Percentiles rank a stretch among this genome's conserved stretches.
Evolutionary conservation across 1,140 invertebrate species (phyloP).

Genomic region (Ceratina australensis): DNA sequence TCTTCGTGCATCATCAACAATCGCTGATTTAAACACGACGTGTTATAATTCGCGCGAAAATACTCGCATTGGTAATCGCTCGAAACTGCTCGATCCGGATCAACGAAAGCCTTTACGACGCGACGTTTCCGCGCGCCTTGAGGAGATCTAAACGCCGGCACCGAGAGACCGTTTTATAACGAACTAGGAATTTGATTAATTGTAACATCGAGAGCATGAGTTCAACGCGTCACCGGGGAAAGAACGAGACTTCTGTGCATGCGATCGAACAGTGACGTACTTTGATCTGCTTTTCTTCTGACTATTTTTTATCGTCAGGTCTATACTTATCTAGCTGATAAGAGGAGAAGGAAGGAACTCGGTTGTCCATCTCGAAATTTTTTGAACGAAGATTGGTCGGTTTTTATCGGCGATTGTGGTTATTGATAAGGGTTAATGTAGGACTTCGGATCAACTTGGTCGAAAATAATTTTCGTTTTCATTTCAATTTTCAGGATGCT

Average conservation of each 20-base stretch:
- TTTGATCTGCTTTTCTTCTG: slow-evolving; percentile 21
- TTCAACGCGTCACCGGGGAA: neutral
- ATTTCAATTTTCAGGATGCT: too few relatives aligned
- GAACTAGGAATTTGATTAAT: too few relatives aligned
- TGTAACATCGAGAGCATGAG: neutral
- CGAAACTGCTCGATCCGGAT: neutral
- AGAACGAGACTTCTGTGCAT: neutral
- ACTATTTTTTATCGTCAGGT: neutral
- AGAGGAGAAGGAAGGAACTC: neutral
- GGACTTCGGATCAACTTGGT: too few relatives aligned
- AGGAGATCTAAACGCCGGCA: neutral
- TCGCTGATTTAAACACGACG: neutral
- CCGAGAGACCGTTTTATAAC: neutral
- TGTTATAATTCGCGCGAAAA: neutral
- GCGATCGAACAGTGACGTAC: neutral
- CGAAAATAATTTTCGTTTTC: too few relatives aligned
- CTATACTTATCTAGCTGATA: neutral
- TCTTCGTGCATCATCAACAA: neutral
- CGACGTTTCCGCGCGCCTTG: neutral
- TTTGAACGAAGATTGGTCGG: too few relatives aligned
- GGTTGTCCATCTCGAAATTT: too few relatives aligned
- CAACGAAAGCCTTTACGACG: neutral
- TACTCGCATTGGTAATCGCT: neutral
- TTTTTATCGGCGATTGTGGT: too few relatives aligned
- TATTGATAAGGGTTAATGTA: too few relatives aligned